Percentiles rank a stretch among this genome's conserved stretches.
Evolutionary conservation across 2,113 vertebrate genomes (phyloP).

Genomic region (Phalacrocorax aristotelis): DNA sequence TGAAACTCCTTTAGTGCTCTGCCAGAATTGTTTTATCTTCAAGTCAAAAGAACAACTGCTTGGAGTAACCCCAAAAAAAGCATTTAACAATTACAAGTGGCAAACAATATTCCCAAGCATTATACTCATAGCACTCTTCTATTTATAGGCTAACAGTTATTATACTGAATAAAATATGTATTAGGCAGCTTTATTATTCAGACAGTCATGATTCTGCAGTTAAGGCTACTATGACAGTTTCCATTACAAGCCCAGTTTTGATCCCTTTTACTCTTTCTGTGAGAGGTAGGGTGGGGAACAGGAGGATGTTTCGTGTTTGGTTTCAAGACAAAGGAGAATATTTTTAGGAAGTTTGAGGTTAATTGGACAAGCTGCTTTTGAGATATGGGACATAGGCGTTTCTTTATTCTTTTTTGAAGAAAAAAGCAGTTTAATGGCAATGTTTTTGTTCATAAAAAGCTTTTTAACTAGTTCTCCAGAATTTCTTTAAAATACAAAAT

Average conservation of each 20-base stretch:
- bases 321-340: conserved; percentile 60
- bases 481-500: conserved; percentile 7
- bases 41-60: conserved; percentile 76
- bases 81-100: conserved; percentile 68
- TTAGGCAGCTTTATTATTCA: conserved; percentile 44
- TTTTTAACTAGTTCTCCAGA: conserved; percentile 19
- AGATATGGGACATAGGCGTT: conserved; percentile 22
- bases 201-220: neutral
- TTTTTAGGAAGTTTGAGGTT: conserved; percentile 69
- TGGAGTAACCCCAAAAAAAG: conserved; percentile 77
- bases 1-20: conserved; percentile 73
- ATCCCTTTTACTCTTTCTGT: conserved; percentile 1
- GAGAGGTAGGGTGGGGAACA: conserved; percentile 30
- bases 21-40: conserved; percentile 80
- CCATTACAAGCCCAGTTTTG: neutral
- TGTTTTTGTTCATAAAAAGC: neutral
- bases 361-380: conserved; percentile 55
- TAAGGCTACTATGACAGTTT: neutral
- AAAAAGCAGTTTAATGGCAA: conserved; percentile 18
- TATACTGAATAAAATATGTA: conserved; percentile 58
- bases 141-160: conserved; percentile 65
- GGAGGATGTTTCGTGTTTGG: conserved; percentile 64
- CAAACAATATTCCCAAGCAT: conserved; percentile 74
- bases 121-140: conserved; percentile 43
- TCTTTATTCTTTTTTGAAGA: conserved; percentile 7